phyloP scores from a whole-genome alignment of 2,113 vertebrate genomes.

The Sinosuthora webbiana region DNA sequence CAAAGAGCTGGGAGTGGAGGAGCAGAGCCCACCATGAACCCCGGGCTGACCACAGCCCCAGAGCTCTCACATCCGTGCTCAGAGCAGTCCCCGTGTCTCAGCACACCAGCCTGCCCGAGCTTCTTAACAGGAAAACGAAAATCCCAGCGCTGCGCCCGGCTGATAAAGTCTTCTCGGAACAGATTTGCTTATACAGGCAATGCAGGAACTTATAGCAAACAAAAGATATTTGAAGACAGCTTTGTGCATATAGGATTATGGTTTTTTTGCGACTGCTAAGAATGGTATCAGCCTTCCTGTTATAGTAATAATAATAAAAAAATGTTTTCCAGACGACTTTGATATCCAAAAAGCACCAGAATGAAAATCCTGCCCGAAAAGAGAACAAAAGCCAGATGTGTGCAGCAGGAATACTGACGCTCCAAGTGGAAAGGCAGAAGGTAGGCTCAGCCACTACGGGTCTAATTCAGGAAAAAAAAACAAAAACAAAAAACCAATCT shows the following conservation, averaged over 20 bases:
- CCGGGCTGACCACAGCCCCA: conserved; percentile 19
- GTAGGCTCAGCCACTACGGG: conserved; percentile 30
- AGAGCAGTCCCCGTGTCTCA: conserved; percentile 64
- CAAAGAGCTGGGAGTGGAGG: background rate
- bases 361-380: conserved; percentile 7
- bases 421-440: background rate
- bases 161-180: conserved; percentile 59
- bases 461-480: conserved; percentile 4
- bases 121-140: conserved; percentile 60
- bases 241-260: background rate
- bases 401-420: conserved; percentile 3
- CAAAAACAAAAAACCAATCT: background rate
- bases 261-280: background rate
- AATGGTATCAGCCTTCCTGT: conserved; percentile 20
- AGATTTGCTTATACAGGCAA: conserved; percentile 25
- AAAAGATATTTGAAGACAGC: conserved; percentile 31
- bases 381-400: conserved; percentile 54
- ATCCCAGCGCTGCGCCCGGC: background rate
- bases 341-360: conserved; percentile 32
- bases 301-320: background rate
- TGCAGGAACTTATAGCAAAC: conserved; percentile 22
- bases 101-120: conserved; percentile 52
- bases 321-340: conserved; percentile 11
- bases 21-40: conserved; percentile 71
- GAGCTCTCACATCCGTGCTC: conserved; percentile 74